Evolutionary conservation across 1,140 invertebrate genomes (phyloP).

Genomic region (Pygmarrhopalites habei): DNA sequence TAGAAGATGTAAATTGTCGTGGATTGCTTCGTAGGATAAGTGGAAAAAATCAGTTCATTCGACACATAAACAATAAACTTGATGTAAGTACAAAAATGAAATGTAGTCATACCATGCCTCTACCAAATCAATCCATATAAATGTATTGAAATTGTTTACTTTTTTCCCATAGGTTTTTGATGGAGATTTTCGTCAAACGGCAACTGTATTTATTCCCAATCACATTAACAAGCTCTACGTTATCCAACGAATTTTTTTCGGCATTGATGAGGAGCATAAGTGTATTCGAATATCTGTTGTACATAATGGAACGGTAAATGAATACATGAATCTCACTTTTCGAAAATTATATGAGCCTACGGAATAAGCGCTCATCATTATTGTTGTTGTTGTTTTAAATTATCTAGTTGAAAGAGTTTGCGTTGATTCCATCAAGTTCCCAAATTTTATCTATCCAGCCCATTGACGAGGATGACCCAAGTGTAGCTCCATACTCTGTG

Average conservation of each 20-base stretch:
- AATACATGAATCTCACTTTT: no score
- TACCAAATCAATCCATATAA: no score
- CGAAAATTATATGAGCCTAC: no score
- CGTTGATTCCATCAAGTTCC: slow-evolving; percentile 21
- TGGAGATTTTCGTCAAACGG: slow-evolving; percentile 34
- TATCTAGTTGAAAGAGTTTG: slow-evolving; percentile 38
- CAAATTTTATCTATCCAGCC: slow-evolving; percentile 28
- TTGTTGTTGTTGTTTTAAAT: no score
- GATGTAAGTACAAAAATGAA: slow-evolving; percentile 31
- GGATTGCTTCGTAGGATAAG: slow-evolving; percentile 23
- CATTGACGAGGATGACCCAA: slow-evolving; percentile 15
- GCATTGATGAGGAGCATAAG: slow-evolving; percentile 26
- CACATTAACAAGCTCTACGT: slow-evolving; percentile 30
- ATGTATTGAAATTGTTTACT: slow-evolving; percentile 2
- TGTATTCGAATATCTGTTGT: slow-evolving; percentile 26
- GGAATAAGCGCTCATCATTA: no score
- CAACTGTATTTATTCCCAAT: slow-evolving; percentile 28
- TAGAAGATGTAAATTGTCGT: slow-evolving; percentile 28
- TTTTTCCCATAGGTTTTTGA: slow-evolving; percentile 33
- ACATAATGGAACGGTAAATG: slow-evolving; percentile 32
- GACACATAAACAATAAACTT: slow-evolving; percentile 33
- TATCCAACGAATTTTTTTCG: slow-evolving; percentile 30
- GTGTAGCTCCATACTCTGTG: slow-evolving; percentile 22
- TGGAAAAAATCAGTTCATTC: slow-evolving; percentile 30
- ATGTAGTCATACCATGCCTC: no score